phyloP scores from a whole-genome alignment of 2,888 invertebrate species.

The Leptinotarsa peninsularis region DNA sequence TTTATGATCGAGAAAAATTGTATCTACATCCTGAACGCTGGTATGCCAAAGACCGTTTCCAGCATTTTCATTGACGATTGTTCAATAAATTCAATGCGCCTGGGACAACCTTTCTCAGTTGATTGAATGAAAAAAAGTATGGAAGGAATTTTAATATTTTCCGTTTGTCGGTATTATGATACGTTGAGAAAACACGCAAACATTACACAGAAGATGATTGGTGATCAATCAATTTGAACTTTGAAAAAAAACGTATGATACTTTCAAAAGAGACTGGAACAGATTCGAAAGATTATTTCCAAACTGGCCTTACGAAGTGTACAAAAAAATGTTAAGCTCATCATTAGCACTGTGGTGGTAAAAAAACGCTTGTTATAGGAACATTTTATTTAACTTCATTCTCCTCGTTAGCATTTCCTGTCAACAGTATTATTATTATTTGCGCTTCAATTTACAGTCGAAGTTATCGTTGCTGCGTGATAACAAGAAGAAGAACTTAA shows the following conservation, averaged over 20 bases:
- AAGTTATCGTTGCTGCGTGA: neutral
- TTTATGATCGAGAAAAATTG: constrained; percentile 18
- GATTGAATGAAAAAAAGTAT: constrained; percentile 12
- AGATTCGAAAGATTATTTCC: neutral
- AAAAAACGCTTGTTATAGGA: neutral
- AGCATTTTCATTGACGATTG: constrained; percentile 14
- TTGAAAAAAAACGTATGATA: too few species aligned
- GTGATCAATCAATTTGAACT: too few species aligned
- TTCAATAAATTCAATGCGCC: constrained; percentile 4
- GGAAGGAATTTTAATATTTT: neutral
- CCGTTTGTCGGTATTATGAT: neutral
- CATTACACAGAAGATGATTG: too few species aligned
- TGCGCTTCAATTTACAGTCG: neutral
- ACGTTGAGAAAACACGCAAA: neutral
- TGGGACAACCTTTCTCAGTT: neutral
- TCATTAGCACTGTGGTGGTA: neutral
- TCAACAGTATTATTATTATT: constrained; percentile 3
- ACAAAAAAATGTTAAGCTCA: neutral
- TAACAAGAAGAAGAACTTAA: neutral
- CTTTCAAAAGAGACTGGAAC: neutral
- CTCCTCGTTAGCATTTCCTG: constrained; percentile 13
- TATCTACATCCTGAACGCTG: constrained; percentile 19
- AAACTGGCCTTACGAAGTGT: neutral
- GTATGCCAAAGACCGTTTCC: constrained; percentile 7
- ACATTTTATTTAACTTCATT: neutral